These are phyloP conservation scores for Neoarius graeffei DNA, from an alignment of 2,113 vertebrate genomes.

Conservation along the genomic window DNA sequence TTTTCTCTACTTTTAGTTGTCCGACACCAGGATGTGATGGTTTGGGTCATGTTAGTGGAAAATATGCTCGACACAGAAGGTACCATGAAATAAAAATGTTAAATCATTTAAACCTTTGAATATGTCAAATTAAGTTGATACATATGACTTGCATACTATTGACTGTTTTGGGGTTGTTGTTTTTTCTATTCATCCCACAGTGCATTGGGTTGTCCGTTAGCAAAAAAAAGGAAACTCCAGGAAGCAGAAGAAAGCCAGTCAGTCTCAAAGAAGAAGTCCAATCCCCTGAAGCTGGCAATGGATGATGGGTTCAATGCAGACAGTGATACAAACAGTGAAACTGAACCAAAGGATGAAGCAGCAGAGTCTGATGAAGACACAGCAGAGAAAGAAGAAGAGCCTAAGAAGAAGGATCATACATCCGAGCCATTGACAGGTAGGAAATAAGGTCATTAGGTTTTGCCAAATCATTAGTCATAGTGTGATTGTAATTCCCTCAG, in stretches of 20 bases:
- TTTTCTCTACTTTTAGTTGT: conserved; percentile 76
- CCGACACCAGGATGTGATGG: conserved; percentile 94
- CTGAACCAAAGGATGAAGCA: conserved; percentile 79
- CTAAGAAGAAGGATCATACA: conserved; percentile 57
- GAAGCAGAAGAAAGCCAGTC: conserved; percentile 79
- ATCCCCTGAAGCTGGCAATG: conserved; percentile 78
- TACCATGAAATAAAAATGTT: conserved; percentile 53
- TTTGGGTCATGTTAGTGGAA: conserved; percentile 90
- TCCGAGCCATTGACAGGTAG: conserved; percentile 58
- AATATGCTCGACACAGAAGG: conserved; percentile 94
- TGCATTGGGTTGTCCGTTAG: conserved; percentile 88
- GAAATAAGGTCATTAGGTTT: conserved; percentile 30
- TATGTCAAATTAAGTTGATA: not conserved
- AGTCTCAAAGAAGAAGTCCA: conserved; percentile 84
- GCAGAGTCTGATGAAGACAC: conserved; percentile 72
- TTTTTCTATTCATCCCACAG: conserved; percentile 61
- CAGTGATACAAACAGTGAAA: conserved; percentile 83
- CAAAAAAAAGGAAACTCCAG: conserved; percentile 94
- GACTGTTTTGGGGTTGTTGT: too few relatives aligned
- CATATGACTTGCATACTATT: not conserved
- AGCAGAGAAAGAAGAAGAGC: conserved; percentile 56
- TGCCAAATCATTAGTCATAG: not conserved
- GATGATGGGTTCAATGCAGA: conserved; percentile 84
- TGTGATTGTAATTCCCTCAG: not conserved
- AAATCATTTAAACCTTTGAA: too few relatives aligned